These are phyloP conservation scores for Delichon dasypus DNA, from an alignment of 2,797 vertebrate genomes.

Conservation along the genomic window DNA sequence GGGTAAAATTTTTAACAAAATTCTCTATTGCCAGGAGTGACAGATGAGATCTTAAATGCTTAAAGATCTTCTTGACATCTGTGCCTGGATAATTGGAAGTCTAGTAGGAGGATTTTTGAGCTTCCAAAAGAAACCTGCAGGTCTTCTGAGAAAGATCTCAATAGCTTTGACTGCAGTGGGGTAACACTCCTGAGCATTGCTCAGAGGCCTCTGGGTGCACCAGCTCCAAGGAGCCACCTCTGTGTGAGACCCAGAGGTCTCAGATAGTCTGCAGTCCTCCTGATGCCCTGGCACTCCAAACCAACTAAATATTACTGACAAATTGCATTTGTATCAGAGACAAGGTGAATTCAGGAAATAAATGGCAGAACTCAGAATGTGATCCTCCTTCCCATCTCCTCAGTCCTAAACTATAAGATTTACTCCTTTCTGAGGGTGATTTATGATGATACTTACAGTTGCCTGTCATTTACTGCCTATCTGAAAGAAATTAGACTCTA, in stretches of 20 bases:
- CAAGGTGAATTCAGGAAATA: not conserved
- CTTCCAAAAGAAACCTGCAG: not conserved
- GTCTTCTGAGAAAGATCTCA: not conserved
- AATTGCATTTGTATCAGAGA: not conserved
- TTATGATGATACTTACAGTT: not conserved
- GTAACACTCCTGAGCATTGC: not conserved
- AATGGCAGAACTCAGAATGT: not conserved
- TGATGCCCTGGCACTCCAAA: not conserved
- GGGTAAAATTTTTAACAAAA: not conserved
- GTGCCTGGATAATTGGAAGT: not conserved
- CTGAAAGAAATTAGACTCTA: constrained; percentile 1
- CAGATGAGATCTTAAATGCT: not conserved
- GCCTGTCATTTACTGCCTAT: not conserved
- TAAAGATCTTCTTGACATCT: not conserved
- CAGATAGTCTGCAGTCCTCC: not conserved
- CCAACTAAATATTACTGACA: not conserved
- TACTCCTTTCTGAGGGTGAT: not conserved
- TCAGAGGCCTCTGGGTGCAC: not conserved
- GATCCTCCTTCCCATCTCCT: not conserved
- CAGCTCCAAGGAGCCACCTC: not conserved
- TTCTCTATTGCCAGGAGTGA: not conserved
- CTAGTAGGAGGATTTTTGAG: not conserved
- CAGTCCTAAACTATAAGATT: not conserved
- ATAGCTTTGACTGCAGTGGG: not conserved
- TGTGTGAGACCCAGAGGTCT: not conserved